A percentile compares a stretch with the other conserved stretches of the same genome.
Evolutionary conservation across 1,140 invertebrate genomes (phyloP).

Genomic region (Aphis gossypii): DNA sequence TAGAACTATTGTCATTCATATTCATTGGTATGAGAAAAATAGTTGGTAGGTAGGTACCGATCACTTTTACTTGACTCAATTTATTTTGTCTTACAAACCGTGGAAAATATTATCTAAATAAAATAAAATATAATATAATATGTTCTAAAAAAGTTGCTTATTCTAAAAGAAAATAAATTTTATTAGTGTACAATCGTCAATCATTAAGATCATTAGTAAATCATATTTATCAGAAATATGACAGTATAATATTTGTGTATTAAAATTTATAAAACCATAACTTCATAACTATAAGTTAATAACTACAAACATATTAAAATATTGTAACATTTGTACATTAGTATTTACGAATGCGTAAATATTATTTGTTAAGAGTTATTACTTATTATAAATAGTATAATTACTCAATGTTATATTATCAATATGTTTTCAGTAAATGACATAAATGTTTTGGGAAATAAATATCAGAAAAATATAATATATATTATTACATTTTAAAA

Average conservation of each 20-base stretch:
- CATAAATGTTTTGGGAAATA: not conserved
- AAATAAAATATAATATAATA: not conserved
- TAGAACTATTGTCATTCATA: conserved; percentile 14
- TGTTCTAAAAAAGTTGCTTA: not conserved
- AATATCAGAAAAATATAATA: not conserved
- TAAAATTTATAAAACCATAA: too few species aligned
- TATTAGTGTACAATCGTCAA: too few species aligned
- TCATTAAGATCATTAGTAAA: too few species aligned
- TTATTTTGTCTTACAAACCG: not conserved
- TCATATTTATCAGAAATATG: too few species aligned
- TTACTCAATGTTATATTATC: not conserved
- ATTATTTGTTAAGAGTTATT: not conserved
- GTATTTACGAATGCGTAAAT: not conserved
- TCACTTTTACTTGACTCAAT: not conserved
- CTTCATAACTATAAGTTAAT: too few species aligned
- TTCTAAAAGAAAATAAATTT: too few species aligned
- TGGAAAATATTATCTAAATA: not conserved
- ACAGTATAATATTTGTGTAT: too few species aligned
- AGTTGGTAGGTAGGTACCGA: not conserved
- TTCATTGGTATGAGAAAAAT: conserved; percentile 11
- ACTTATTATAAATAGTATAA: not conserved
- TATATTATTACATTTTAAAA: too few species aligned
- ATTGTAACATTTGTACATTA: too few species aligned
- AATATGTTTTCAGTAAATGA: not conserved
- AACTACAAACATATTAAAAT: too few species aligned